These are phyloP conservation scores for Mystacides longicornis DNA, from an alignment of 2,888 invertebrate genomes.

Conservation along the genomic window DNA sequence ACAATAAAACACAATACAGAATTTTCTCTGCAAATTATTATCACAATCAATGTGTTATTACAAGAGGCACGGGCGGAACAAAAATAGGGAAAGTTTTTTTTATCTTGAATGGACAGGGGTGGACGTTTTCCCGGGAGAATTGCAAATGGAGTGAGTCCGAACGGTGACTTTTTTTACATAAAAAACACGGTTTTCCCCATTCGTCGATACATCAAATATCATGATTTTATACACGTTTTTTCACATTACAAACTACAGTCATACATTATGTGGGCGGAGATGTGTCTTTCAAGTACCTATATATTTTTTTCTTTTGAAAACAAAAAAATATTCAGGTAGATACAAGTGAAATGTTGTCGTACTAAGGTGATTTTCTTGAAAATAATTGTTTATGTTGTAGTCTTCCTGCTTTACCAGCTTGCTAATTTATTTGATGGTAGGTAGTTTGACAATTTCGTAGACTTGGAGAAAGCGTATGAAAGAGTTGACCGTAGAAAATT, in stretches of 20 bases:
- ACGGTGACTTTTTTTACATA: not conserved
- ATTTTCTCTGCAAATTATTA: conserved; percentile 25
- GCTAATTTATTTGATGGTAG: too few relatives aligned
- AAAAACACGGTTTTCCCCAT: conserved; percentile 11
- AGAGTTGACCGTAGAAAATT: too few relatives aligned
- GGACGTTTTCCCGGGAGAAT: not conserved
- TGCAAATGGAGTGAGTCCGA: not conserved
- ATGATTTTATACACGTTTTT: conserved; percentile 21
- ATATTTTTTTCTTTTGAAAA: too few relatives aligned
- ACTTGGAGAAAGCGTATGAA: too few relatives aligned
- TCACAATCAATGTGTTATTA: not conserved
- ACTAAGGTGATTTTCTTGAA: too few relatives aligned
- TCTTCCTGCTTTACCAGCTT: too few relatives aligned
- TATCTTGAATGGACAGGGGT: not conserved
- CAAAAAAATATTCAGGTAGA: too few relatives aligned
- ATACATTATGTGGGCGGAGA: too few relatives aligned
- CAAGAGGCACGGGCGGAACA: not conserved
- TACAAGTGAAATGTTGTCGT: too few relatives aligned
- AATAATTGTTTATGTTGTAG: too few relatives aligned
- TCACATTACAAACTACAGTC: conserved; percentile 14
- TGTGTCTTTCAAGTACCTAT: too few relatives aligned
- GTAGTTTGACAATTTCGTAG: too few relatives aligned
- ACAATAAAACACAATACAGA: conserved; percentile 18
- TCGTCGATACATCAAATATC: conserved; percentile 25
- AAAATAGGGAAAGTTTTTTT: not conserved